These are phyloP conservation scores for Telenomus remus DNA, from an alignment of 1,140 invertebrate species.

Conservation along the genomic window DNA sequence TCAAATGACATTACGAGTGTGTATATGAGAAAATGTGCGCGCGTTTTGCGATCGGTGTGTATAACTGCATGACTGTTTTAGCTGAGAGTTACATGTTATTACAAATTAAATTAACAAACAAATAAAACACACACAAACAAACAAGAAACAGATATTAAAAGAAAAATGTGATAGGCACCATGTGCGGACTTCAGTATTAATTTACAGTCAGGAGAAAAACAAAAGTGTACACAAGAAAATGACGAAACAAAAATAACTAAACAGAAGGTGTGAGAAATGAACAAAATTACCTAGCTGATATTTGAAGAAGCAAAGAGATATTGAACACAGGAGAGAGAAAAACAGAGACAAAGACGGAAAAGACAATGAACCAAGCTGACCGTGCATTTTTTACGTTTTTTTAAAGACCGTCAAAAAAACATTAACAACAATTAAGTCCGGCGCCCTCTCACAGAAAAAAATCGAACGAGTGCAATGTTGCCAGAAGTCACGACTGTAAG, in stretches of 20 bases:
- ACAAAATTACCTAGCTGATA: slow-evolving; percentile 61
- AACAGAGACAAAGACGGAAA: slow-evolving; percentile 45
- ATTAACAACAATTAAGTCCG: slow-evolving; percentile 26
- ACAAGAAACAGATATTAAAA: slow-evolving; percentile 66
- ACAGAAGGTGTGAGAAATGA: background rate
- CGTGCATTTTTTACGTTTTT: slow-evolving; percentile 20
- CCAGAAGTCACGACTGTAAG: slow-evolving; percentile 31
- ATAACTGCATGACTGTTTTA: slow-evolving; percentile 54
- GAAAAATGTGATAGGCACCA: slow-evolving; percentile 76
- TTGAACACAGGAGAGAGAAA: slow-evolving; percentile 48
- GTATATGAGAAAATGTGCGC: slow-evolving; percentile 24
- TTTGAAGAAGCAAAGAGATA: slow-evolving; percentile 28
- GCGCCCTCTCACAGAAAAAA: slow-evolving; percentile 24
- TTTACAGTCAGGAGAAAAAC: slow-evolving; percentile 67
- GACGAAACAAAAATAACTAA: too few relatives aligned
- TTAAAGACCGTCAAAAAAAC: background rate
- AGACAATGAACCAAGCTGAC: slow-evolving; percentile 26
- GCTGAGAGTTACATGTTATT: slow-evolving; percentile 57
- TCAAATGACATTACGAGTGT: slow-evolving; percentile 43
- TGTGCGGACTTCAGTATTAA: slow-evolving; percentile 76
- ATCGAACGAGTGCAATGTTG: slow-evolving; percentile 31
- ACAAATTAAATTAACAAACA: slow-evolving; percentile 28
- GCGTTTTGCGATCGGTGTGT: slow-evolving; percentile 40
- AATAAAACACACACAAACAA: background rate
- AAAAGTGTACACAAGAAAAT: background rate